These are phyloP conservation scores for Pycnomerus fuliginosus DNA, from an alignment of 2,888 invertebrate genomes.

Conservation along the genomic window DNA sequence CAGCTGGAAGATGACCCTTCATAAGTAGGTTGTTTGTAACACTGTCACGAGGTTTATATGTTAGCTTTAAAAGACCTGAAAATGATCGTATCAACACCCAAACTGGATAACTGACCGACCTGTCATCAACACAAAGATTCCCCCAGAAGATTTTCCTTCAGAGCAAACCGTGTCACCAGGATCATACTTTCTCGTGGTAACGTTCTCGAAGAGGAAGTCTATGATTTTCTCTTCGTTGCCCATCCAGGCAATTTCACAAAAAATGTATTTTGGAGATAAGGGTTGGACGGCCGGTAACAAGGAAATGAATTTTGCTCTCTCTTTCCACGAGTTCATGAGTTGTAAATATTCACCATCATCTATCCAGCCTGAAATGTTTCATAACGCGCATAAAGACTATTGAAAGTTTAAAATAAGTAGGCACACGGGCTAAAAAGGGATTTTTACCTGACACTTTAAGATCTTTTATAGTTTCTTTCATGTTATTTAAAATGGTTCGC, in stretches of 20 bases:
- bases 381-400: neutral
- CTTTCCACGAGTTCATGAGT: slow-evolving; percentile 1
- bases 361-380: slow-evolving; percentile 26
- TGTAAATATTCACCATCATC: slow-evolving; percentile 9
- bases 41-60: slow-evolving; percentile 28
- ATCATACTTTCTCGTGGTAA: slow-evolving; percentile 24
- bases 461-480: slow-evolving; percentile 58
- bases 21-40: slow-evolving; percentile 1
- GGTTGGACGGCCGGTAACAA: slow-evolving; percentile 50
- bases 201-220: slow-evolving; percentile 27
- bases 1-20: slow-evolving; percentile 56
- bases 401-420: neutral
- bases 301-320: slow-evolving; percentile 1
- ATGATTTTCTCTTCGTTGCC: slow-evolving; percentile 21
- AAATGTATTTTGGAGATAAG: slow-evolving; percentile 53
- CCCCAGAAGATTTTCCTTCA: slow-evolving; percentile 45
- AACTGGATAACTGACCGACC: slow-evolving; percentile 38
- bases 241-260: slow-evolving; percentile 31
- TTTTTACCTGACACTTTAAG: slow-evolving; percentile 56
- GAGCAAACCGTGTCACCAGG: slow-evolving; percentile 26
- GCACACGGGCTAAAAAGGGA: neutral
- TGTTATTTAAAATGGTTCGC: slow-evolving; percentile 60
- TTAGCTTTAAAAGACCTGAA: slow-evolving; percentile 3
- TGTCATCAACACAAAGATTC: slow-evolving; percentile 51
- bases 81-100: neutral